Evolutionary conservation across 2,888 invertebrate genomes (phyloP), one percentile per base, ranked within the genome.

Genomic region (Prenolepis imparis): DNA sequence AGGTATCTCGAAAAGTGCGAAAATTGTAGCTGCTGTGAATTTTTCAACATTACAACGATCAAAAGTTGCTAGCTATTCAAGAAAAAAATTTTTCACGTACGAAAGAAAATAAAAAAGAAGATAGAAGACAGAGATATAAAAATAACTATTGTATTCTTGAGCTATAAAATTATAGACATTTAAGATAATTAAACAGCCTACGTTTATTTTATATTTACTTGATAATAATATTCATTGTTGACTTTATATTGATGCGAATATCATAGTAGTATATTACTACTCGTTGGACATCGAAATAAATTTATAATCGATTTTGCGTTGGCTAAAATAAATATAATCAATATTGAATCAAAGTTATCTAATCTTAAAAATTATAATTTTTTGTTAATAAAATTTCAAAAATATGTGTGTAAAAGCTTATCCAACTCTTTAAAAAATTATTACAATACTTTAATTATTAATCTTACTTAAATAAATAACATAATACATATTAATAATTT

Each of bases 11-110:
- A 80, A 59, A 72, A 57, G 41, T 41, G 32, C 12, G 70, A 70
- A 70, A 59, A 59, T 70, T 59, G 18, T 24, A 11, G 18, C 11
- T 11, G 70, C 28, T 68, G 77, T 77, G 68, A 77, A 68, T 21
- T 77, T 15, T n/a, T 39, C 8, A 52, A 55, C 24, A 12, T 8
- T 18, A 12, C 1, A 18, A 32, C 32, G 21, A 32, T 8, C 15
- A 32, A 64, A 39, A 15, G 36, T 41, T 74, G 28, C 28, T 28
- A 28, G 28, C 28, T 28, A 41, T 77, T 57, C 12, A 68, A 6
- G 9, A 21, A 15, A 77, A 77, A 5, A 21, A 15, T 32, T 39
- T 52, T 57, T 15, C 41, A 36, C 12, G 15, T 15, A 21, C 21
- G 6, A 28, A 55, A 39, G n/a, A 57, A 68, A 24, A 1, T 52